These are phyloP conservation scores for Tetrapedia diversipes DNA, from an alignment of 2,888 invertebrate genomes.

Conservation along the genomic window DNA sequence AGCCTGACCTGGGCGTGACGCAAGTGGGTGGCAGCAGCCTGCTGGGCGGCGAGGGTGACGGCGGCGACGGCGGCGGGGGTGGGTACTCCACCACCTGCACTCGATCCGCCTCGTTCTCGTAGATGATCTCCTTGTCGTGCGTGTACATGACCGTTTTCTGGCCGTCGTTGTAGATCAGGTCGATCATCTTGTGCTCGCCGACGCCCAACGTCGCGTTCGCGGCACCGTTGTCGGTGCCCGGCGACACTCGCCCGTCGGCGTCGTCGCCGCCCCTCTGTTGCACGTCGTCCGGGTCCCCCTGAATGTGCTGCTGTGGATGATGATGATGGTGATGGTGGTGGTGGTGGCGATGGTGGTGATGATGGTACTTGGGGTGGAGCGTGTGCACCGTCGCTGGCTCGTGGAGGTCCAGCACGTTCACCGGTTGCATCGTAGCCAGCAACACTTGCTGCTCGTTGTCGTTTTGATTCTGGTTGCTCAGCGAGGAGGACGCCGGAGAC, in stretches of 20 bases:
- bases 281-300: constrained; percentile 82
- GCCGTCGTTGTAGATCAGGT: constrained; percentile 92
- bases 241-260: constrained; percentile 76
- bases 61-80: constrained; percentile 80
- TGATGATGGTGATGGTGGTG: constrained; percentile 83
- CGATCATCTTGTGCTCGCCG: constrained; percentile 89
- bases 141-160: constrained; percentile 94
- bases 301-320: constrained; percentile 71
- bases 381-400: constrained; percentile 86
- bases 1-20: constrained; percentile 83
- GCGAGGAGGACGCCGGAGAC: constrained; percentile 80
- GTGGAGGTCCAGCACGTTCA: constrained; percentile 91
- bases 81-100: constrained; percentile 82
- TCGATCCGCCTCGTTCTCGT: constrained; percentile 89
- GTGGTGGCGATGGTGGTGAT: constrained; percentile 85
- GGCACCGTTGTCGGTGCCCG: constrained; percentile 84
- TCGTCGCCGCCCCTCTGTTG: constrained; percentile 73
- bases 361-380: constrained; percentile 84
- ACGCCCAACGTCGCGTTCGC: constrained; percentile 84
- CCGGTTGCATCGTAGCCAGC: constrained; percentile 94
- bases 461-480: constrained; percentile 81
- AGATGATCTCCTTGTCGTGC: constrained; percentile 91
- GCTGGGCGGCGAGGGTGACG: constrained; percentile 83
- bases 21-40: constrained; percentile 84
- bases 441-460: constrained; percentile 82